Conservation (phyloP, 1,140 invertebrate genomes). For the Uloborus diversus region DNA sequence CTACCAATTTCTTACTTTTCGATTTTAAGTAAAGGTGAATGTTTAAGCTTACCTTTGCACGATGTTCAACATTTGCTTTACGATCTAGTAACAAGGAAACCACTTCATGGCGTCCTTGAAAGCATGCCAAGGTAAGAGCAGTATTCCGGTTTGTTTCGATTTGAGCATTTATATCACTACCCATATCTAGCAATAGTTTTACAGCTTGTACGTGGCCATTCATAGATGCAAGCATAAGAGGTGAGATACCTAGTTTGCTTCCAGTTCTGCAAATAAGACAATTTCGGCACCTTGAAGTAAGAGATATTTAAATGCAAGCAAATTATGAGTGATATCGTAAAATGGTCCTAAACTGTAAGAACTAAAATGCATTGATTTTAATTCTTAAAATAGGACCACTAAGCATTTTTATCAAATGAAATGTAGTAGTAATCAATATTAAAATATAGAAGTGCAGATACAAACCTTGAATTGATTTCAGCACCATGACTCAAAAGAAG, state of each 20-base stretch:
- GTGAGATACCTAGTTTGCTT: conserved; percentile 97
- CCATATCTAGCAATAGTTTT: conserved; percentile 92
- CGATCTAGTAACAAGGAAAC: conserved; percentile 94
- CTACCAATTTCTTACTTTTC: no score
- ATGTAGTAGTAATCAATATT: neutral
- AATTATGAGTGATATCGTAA: neutral
- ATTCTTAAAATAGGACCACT: no score
- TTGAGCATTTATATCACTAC: conserved; percentile 99
- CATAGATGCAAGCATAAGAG: conserved; percentile 99
- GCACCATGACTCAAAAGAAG: conserved; percentile 86
- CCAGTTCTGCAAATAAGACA: conserved; percentile 75
- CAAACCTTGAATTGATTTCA: conserved; percentile 89
- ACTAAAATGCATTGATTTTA: neutral
- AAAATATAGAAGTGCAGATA: neutral
- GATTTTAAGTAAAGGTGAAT: no score
- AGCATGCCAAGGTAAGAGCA: conserved; percentile 97
- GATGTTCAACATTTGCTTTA: conserved; percentile 98
- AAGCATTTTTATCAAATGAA: no score
- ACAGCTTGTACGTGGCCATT: conserved; percentile 92
- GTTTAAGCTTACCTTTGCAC: conserved; percentile 81
- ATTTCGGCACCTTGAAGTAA: conserved; percentile 48
- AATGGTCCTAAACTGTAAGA: neutral
- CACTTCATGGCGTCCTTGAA: conserved; percentile 98
- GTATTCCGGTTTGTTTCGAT: conserved; percentile 99
- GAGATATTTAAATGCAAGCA: conserved; percentile 42